phyloP scores from a whole-genome alignment of 2,797 vertebrate species.

The Gadopsis bispinosus region DNA sequence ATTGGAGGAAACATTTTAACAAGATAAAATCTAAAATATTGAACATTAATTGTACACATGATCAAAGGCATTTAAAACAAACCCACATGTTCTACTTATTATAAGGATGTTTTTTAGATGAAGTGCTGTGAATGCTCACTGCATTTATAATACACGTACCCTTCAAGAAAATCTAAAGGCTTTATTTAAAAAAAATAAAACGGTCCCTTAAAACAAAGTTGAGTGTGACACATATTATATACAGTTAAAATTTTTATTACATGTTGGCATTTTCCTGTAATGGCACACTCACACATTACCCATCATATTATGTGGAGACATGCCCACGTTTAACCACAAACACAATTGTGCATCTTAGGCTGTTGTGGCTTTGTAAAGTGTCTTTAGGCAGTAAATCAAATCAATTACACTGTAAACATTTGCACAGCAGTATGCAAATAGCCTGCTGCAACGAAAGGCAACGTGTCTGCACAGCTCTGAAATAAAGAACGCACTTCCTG shows the following conservation, averaged over 20 bases:
- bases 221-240: neutral
- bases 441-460: neutral
- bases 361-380: neutral
- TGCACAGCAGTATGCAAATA: slow-evolving; percentile 40
- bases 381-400: neutral
- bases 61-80: neutral
- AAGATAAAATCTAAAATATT: neutral
- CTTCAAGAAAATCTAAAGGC: neutral
- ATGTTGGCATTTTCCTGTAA: neutral
- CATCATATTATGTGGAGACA: neutral
- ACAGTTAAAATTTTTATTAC: neutral
- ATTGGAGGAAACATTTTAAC: neutral
- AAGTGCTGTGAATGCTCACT: neutral
- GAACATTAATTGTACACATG: neutral
- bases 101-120: neutral
- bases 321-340: neutral
- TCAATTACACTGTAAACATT: slow-evolving; percentile 38
- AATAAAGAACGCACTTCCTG: neutral
- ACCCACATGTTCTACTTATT: neutral
- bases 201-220: neutral
- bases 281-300: neutral
- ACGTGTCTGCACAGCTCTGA: neutral
- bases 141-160: neutral
- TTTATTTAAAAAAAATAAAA: neutral
- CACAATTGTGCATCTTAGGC: neutral